Percentiles rank a stretch among this genome's conserved stretches.
Evolutionary conservation across 2,113 vertebrate genomes (phyloP).

Genomic region (Rhabdornis inornatus): DNA sequence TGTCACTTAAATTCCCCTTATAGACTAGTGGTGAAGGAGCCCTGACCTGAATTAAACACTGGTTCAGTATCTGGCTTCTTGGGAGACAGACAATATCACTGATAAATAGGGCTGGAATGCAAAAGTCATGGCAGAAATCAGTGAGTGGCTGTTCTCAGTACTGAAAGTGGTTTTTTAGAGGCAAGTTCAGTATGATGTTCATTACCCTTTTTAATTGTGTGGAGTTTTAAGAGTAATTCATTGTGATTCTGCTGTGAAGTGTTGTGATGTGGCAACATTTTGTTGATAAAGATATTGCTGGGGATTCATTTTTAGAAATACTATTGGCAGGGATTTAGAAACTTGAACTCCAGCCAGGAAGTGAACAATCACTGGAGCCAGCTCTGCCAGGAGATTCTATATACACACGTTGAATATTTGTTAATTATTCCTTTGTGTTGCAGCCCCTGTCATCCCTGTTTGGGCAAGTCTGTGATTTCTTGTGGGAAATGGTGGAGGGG

Average conservation of each 20-base stretch:
- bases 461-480: not conserved
- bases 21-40: not conserved
- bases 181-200: not conserved
- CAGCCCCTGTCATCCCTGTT: not conserved
- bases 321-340: not conserved
- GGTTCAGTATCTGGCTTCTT: not conserved
- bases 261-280: not conserved
- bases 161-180: not conserved
- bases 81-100: not conserved
- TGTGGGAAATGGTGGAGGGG: rapidly evolving
- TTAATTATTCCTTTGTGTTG: not conserved
- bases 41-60: not conserved
- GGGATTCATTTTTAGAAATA: not conserved
- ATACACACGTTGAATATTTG: not conserved
- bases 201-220: not conserved
- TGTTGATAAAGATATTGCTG: not conserved
- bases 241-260: not conserved
- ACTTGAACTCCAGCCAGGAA: slow-evolving; percentile 2
- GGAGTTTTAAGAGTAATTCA: not conserved
- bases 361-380: not conserved
- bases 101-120: not conserved
- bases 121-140: not conserved
- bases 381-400: not conserved
- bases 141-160: not conserved
- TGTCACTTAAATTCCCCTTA: not conserved